Evolutionary conservation across 2,113 vertebrate species (phyloP).

Genomic region (Ceyx cyanopectus): DNA sequence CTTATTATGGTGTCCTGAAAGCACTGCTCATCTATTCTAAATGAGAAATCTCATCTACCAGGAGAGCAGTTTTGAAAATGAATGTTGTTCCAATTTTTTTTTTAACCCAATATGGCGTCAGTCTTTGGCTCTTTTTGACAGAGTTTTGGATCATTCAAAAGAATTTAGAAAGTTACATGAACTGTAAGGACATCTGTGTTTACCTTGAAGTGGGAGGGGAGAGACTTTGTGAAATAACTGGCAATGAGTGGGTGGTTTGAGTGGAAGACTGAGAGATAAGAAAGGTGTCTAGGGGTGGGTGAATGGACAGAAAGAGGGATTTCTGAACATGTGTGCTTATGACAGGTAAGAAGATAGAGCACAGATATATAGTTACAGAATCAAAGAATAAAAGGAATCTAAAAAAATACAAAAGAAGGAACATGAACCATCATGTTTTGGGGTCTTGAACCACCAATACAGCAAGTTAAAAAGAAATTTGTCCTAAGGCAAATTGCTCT

Average conservation of each 20-base stretch:
- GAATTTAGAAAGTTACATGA: neutral
- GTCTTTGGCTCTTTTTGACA: neutral
- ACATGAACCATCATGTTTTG: neutral
- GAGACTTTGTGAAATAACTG: neutral
- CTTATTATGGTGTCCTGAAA: neutral
- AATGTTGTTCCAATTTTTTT: neutral
- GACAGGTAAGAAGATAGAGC: neutral
- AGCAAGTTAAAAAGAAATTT: neutral
- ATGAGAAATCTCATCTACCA: neutral
- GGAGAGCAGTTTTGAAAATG: neutral
- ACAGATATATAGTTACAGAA: neutral
- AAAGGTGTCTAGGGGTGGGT: neutral
- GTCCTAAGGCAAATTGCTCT: neutral
- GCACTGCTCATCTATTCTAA: neutral
- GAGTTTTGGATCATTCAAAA: neutral
- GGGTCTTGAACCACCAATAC: neutral
- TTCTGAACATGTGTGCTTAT: neutral
- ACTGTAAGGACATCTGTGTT: neutral
- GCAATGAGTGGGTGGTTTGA: neutral
- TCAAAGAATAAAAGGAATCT: neutral
- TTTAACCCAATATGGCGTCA: neutral
- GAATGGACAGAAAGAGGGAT: neutral
- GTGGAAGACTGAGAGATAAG: rapidly evolving
- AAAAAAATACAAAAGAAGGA: neutral
- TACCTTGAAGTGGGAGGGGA: neutral